Evolutionary conservation across 2,888 invertebrate species (phyloP).

Genomic region (Limnephilus marmoratus): DNA sequence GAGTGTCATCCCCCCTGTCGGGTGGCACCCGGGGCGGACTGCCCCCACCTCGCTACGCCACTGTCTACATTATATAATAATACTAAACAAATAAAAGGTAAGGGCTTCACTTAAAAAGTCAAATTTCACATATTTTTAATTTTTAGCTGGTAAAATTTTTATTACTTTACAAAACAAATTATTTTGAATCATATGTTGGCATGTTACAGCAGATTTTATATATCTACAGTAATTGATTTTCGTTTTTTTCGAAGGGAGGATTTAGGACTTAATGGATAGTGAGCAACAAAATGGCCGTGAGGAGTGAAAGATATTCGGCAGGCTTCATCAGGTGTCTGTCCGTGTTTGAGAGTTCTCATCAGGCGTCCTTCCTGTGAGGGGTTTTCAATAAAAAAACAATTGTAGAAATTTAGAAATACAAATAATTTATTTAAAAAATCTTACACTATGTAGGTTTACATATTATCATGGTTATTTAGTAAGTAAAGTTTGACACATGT

Average conservation of each 20-base stretch:
- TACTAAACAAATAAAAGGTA: no score
- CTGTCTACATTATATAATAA: no score
- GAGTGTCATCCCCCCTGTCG: no score
- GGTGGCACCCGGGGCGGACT: no score
- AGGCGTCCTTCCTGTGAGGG: background rate
- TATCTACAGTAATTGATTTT: background rate
- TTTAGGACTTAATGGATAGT: background rate
- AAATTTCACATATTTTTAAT: no score
- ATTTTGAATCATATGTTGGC: no score
- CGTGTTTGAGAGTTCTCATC: background rate
- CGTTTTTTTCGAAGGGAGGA: background rate
- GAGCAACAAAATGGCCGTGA: background rate
- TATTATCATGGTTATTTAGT: background rate
- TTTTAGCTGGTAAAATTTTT: no score
- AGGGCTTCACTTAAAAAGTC: no score
- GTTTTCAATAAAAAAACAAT: background rate
- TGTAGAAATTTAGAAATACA: conserved; percentile 8
- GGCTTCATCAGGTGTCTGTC: background rate
- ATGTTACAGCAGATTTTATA: background rate
- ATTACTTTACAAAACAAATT: no score
- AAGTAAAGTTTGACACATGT: background rate
- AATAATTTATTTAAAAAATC: conserved; percentile 32
- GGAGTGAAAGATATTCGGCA: background rate
- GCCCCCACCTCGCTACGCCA: no score
- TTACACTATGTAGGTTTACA: background rate